Evolutionary conservation across 2,113 vertebrate species (phyloP), one percentile per base, ranked within the genome.

Genomic region (Oncorhynchus nerka): DNA sequence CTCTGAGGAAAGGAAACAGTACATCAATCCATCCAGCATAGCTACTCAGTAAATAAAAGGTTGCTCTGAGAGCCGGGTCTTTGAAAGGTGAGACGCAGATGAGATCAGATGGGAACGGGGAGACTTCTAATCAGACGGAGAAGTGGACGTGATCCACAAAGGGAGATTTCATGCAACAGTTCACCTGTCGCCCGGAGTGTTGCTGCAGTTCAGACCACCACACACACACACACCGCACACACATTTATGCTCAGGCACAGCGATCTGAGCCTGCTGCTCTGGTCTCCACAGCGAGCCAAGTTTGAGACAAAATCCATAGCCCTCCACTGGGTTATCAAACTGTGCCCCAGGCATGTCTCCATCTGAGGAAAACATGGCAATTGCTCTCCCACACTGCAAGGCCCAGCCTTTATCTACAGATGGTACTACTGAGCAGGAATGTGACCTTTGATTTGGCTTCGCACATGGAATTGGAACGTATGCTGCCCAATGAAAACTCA

Each of bases 361-460:
- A 93, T 94, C 92, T 93, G 93, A 90, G 92, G 91, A 93, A 91
- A 93, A 89, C 85, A 89, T 85, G 87, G 88, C 85, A 87, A 86
- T 85, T 86, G 88, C 89, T 92, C 90, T 89, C 83, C 81, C 83
- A 83, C 87, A 85, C 83, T 81, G 88, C 87, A 90, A 85, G 85
- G 88, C 88, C 86, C 84, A 78, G 83, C 85, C 89, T 90, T 90
- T 92, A 92, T 93, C 91, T 92, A 84, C 91, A 94, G 91, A 93
- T 93, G 92, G 90, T 90, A 91, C 87, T 81, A 83, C 87, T 83
- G 84, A 89, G 86, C 81, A 87, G 87, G 90, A 91, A 93, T 92
- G 88, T 92, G 90, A 93, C 91, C 90, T 92, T 92, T 92, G 89
- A 91, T 90, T 91, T 74, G 75, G 81, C 82, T 84, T 81, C 83